Percentiles rank a stretch among this genome's conserved stretches.
Evolutionary conservation across 1,140 invertebrate genomes (phyloP).

Genomic region (Calycopis cecrops): DNA sequence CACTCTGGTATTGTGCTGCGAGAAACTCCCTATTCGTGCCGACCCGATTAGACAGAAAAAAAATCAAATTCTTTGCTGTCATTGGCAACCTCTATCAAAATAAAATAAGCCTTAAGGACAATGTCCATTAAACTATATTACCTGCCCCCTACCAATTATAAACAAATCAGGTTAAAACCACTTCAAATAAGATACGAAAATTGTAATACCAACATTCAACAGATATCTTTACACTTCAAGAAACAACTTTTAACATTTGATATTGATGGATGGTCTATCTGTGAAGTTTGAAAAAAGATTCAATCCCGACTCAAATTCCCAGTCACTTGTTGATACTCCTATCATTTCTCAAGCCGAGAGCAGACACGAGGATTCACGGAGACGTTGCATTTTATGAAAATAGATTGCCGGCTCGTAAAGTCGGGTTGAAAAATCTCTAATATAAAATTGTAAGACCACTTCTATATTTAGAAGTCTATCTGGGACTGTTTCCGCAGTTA

Average conservation of each 20-base stretch:
- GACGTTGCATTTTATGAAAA: slow-evolving; percentile 7
- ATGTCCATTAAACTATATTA: not conserved
- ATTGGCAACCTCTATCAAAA: not conserved
- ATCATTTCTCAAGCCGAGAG: slow-evolving; percentile 7
- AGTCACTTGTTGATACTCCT: slow-evolving; percentile 5
- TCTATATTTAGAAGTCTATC: not conserved
- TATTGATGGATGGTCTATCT: too few species aligned
- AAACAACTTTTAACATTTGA: not conserved
- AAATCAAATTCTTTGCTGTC: not conserved
- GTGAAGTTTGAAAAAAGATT: not conserved
- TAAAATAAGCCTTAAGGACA: not conserved
- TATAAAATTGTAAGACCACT: not conserved
- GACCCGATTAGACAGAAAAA: too few species aligned
- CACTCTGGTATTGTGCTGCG: too few species aligned
- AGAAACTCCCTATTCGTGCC: too few species aligned
- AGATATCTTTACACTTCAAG: not conserved
- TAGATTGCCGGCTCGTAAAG: not conserved
- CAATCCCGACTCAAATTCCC: slow-evolving; percentile 2
- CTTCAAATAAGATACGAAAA: not conserved
- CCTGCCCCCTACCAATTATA: not conserved
- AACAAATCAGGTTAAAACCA: not conserved
- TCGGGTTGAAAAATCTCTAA: not conserved
- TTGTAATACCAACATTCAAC: not conserved
- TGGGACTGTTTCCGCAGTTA: not conserved
- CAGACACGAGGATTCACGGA: not conserved